Percentiles rank a stretch among this genome's conserved stretches.
phyloP scores from a whole-genome alignment of 2,797 vertebrate genomes.

The Hydrolagus colliei region DNA sequence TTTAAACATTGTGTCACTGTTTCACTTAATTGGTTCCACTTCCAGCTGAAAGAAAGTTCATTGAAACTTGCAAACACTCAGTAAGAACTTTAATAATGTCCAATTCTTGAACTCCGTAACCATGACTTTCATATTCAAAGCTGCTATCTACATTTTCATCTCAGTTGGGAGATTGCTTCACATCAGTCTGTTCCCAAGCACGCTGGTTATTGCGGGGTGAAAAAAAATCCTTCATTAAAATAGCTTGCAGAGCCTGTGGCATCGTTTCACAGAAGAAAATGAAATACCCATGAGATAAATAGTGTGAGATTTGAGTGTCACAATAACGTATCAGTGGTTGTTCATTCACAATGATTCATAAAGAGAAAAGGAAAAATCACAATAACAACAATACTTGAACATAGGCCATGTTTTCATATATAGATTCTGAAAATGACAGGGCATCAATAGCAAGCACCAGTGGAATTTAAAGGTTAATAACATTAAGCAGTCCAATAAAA shows the following conservation, averaged over 20 bases:
- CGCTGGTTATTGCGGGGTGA: neutral
- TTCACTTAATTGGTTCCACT: neutral
- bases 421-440: neutral
- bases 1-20: neutral
- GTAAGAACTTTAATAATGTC: too few relatives aligned
- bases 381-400: neutral
- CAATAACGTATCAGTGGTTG: neutral
- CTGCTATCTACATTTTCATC: neutral
- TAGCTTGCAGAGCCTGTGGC: neutral
- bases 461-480: neutral
- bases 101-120: neutral
- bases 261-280: neutral
- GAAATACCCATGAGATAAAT: neutral
- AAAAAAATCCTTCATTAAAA: neutral
- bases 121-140: neutral
- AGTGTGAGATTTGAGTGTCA: neutral
- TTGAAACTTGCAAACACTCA: neutral
- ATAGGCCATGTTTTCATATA: neutral
- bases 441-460: neutral
- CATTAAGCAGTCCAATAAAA: neutral
- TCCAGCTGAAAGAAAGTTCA: neutral
- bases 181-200: neutral
- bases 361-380: neutral
- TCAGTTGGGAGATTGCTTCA: neutral
- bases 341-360: neutral